These are phyloP conservation scores for Eilema caniola DNA, from an alignment of 2,888 invertebrate genomes.

Conservation along the genomic window DNA sequence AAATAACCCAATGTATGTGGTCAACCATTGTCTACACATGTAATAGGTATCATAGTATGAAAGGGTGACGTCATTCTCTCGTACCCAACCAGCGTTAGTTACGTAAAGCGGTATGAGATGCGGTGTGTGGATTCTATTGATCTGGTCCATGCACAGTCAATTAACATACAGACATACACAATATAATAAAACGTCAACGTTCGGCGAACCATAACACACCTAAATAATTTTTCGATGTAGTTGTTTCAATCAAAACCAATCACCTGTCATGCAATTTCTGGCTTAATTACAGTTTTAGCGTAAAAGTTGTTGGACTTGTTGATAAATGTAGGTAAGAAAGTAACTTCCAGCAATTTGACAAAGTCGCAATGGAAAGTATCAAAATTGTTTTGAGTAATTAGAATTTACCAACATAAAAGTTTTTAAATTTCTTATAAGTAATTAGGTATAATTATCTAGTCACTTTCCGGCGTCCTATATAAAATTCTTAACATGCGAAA, in stretches of 20 bases:
- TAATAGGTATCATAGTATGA: neutral
- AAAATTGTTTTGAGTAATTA: slow-evolving; percentile 34
- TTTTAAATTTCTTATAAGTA: slow-evolving; percentile 2
- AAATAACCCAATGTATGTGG: slow-evolving; percentile 17
- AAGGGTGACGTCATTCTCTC: slow-evolving; percentile 14
- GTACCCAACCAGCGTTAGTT: slow-evolving; percentile 18
- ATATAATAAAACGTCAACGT: slow-evolving; percentile 19
- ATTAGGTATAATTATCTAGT: neutral
- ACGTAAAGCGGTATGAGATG: slow-evolving; percentile 28
- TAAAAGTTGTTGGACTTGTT: slow-evolving; percentile 30
- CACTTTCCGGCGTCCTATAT: neutral
- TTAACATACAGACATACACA: slow-evolving; percentile 26
- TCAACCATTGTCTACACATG: neutral
- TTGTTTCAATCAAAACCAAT: slow-evolving; percentile 27
- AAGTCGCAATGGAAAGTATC: slow-evolving; percentile 37
- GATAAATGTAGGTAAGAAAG: slow-evolving; percentile 41
- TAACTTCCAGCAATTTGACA: slow-evolving; percentile 26
- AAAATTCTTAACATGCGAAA: neutral
- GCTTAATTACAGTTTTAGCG: slow-evolving; percentile 29
- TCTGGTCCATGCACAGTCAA: slow-evolving; percentile 32
- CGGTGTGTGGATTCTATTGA: slow-evolving; percentile 12
- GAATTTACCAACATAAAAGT: slow-evolving; percentile 14
- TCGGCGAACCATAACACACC: slow-evolving; percentile 13
- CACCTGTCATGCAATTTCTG: slow-evolving; percentile 1
- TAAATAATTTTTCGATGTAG: slow-evolving; percentile 15